phyloP scores from a whole-genome alignment of 2,113 vertebrate genomes.

The Callospermophilus lateralis region DNA sequence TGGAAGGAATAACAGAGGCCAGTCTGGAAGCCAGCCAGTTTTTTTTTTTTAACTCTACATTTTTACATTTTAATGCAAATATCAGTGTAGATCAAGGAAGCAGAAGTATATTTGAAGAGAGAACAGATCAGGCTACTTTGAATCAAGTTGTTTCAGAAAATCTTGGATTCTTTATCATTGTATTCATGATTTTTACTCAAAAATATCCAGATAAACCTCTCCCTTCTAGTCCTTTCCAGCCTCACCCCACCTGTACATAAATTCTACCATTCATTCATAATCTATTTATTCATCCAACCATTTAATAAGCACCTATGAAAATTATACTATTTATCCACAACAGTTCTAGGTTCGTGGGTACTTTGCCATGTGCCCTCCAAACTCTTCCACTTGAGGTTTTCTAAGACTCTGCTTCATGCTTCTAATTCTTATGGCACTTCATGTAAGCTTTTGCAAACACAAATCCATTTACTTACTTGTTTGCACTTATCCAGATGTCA shows the following conservation, averaged over 20 bases:
- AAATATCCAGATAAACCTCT: neutral
- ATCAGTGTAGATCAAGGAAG: neutral
- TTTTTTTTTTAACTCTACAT: neutral
- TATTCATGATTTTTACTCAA: neutral
- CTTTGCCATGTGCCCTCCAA: neutral
- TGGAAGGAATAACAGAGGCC: neutral
- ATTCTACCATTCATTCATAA: neutral
- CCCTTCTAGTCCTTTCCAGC: neutral
- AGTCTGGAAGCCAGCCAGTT: neutral
- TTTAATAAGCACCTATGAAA: neutral
- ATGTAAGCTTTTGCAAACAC: neutral
- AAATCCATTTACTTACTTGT: conserved; percentile 23
- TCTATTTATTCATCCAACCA: neutral
- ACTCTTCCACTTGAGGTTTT: neutral
- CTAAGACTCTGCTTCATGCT: neutral
- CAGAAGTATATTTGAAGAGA: neutral
- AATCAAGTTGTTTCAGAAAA: neutral
- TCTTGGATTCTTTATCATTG: neutral
- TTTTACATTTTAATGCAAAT: neutral
- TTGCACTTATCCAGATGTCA: neutral
- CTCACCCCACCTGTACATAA: neutral
- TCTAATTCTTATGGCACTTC: neutral
- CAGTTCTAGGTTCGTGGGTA: neutral
- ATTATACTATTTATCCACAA: neutral
- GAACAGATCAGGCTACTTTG: neutral